A percentile compares a stretch with the other conserved stretches of the same genome.
phyloP scores from a whole-genome alignment of 2,113 vertebrate species.

The Polyodon spathula region DNA sequence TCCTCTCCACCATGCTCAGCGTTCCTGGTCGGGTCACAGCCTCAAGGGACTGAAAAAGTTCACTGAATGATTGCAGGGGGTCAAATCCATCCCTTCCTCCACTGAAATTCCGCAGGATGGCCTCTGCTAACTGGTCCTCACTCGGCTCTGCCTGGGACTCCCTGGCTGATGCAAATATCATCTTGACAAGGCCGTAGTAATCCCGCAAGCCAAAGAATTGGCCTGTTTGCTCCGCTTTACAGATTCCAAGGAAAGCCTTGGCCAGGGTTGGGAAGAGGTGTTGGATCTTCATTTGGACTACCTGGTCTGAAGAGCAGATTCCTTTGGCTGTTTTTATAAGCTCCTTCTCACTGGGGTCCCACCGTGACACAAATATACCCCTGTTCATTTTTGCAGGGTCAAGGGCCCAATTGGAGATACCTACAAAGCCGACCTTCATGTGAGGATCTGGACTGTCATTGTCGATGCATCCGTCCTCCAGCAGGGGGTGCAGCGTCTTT shows the following conservation, averaged over 20 bases:
- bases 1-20: slow-evolving; percentile 53
- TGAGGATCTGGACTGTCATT: slow-evolving; percentile 49
- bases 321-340: slow-evolving; percentile 59
- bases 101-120: slow-evolving; percentile 61
- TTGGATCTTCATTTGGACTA: slow-evolving; percentile 41
- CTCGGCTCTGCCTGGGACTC: slow-evolving; percentile 32
- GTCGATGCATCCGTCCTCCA: slow-evolving; percentile 64
- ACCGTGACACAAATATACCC: slow-evolving; percentile 61
- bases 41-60: slow-evolving; percentile 26
- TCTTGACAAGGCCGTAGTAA: slow-evolving; percentile 65
- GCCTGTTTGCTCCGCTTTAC: slow-evolving; percentile 33
- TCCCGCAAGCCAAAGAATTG: slow-evolving; percentile 66
- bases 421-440: slow-evolving; percentile 66
- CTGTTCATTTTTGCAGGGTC: slow-evolving; percentile 72
- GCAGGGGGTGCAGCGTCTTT: slow-evolving; percentile 63
- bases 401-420: slow-evolving; percentile 69
- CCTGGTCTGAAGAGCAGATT: slow-evolving; percentile 48
- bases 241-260: slow-evolving; percentile 49
- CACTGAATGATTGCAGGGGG: slow-evolving; percentile 40
- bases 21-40: slow-evolving; percentile 41
- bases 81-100: slow-evolving; percentile 48
- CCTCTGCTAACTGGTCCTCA: slow-evolving; percentile 42
- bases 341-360: slow-evolving; percentile 57
- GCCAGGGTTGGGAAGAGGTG: slow-evolving; percentile 52
- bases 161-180: slow-evolving; percentile 47